Base-by-base conservation (phyloP, 2,797 vertebrate genomes). In the Pangasius sanitwongsei region DNA sequence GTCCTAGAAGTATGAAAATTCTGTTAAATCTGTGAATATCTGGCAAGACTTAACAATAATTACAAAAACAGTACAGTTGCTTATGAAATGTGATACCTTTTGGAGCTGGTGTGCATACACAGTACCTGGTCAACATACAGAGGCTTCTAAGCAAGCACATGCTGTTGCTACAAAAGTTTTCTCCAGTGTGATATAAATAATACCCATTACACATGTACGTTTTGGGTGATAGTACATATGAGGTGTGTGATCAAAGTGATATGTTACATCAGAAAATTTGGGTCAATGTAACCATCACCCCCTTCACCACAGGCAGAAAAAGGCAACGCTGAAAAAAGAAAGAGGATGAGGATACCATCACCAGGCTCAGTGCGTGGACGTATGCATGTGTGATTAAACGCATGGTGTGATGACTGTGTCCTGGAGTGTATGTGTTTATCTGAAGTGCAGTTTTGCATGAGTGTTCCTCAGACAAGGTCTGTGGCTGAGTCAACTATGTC, bases 271-370 rank as follows among this genome's bases (percentile, higher is more conserved):
- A 96, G 63, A 93, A 95, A 96, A 96, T 95, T 94, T 96, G 96
- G 95, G 96, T 96, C 96, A 96, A 92, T 96, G 93, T 96, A 95
- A 95, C 95, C 94, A 94, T 94, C 93, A 93, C 92, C 95, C 95
- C 95, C 94, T 95, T 93, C 94, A 96, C 95, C 94, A 95, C 95
- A 96, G 96, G 91, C 91, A 75, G 91, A 87, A 90, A 92, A 92
- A 91, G 91, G 95, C 94, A 93, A 94, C 91, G 93, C 95, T 95
- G 94, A 94, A 94, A 95, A 94, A 12, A 91, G 87, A 92, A 89
- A 89, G 55, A 89, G 80, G 94, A 95, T 93, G 95, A 95, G 93
- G 95, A 95, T 92, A 89, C 93, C 95, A 89, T 94, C 95, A 91
- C 87, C 94, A 92, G 93, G 91, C 92, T 93, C 91, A 93, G 93